Evolutionary conservation across 2,888 invertebrate genomes (phyloP).

Genomic region (Capitulum mitella): DNA sequence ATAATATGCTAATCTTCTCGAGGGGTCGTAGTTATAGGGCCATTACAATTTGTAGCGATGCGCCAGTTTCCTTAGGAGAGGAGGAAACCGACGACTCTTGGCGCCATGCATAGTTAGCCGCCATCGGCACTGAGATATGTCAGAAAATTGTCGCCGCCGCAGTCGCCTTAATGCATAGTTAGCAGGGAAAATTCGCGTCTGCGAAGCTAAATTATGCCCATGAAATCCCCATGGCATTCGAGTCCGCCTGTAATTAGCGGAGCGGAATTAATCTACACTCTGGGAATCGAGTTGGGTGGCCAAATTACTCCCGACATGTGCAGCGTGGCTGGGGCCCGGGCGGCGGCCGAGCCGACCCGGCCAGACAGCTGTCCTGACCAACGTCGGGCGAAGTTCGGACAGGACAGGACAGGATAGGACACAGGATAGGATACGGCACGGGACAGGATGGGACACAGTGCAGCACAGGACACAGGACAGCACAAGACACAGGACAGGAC

Average conservation of each 20-base stretch:
- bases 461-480: too few relatives aligned
- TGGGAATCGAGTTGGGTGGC: conserved; percentile 5
- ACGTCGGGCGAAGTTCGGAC: too few relatives aligned
- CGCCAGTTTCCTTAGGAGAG: neutral
- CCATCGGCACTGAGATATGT: neutral
- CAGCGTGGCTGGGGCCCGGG: neutral
- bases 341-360: too few relatives aligned
- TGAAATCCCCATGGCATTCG: neutral
- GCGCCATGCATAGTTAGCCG: neutral
- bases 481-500: too few relatives aligned
- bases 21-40: neutral
- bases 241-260: conserved; percentile 20
- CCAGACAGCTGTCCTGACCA: too few relatives aligned
- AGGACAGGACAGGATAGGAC: neutral
- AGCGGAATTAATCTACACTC: conserved; percentile 12
- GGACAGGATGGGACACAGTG: too few relatives aligned
- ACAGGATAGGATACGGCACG: neutral
- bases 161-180: conserved; percentile 21
- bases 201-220: neutral
- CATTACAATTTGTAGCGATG: neutral
- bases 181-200: conserved; percentile 1
- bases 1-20: neutral
- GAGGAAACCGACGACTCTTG: too few relatives aligned
- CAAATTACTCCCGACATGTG: neutral
- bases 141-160: neutral